A percentile compares a stretch with the other conserved stretches of the same genome.
phyloP scores from a whole-genome alignment of 1,140 invertebrate species.

The Littorina saxatilis region DNA sequence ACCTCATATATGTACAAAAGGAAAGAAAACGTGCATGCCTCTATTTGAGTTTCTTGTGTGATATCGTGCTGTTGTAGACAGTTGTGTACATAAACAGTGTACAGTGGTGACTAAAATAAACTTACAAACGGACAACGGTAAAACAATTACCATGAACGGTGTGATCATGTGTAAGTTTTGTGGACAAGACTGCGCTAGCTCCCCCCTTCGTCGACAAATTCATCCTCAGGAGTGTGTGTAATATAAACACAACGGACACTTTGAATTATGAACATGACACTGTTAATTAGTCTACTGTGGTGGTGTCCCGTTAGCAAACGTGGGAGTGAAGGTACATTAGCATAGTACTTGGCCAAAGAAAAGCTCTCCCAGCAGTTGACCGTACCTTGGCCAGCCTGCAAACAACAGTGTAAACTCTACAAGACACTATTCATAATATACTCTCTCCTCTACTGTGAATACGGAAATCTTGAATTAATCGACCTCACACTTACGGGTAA shows the following conservation, averaged over 20 bases:
- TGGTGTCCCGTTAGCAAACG: too few relatives aligned
- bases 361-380: background rate
- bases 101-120: background rate
- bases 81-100: slow-evolving; percentile 8
- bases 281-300: background rate
- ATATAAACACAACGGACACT: too few relatives aligned
- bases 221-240: background rate
- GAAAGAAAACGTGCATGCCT: background rate
- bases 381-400: background rate
- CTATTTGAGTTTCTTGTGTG: slow-evolving; percentile 20
- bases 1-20: slow-evolving; percentile 19
- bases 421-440: too few relatives aligned
- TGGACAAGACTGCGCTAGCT: background rate
- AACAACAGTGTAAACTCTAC: background rate
- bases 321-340: background rate
- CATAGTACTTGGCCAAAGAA: slow-evolving; percentile 2
- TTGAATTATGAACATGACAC: background rate
- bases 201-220: background rate
- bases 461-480: background rate
- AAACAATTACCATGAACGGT: background rate
- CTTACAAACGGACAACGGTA: background rate
- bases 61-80: slow-evolving; percentile 16
- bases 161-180: background rate
- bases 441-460: background rate
- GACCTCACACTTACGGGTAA: slow-evolving; percentile 31